Percentiles rank a stretch among this genome's conserved stretches.
These are phyloP conservation scores for Alentia gelatinosa DNA, from an alignment of 2,888 invertebrate genomes.

Conservation along the genomic window DNA sequence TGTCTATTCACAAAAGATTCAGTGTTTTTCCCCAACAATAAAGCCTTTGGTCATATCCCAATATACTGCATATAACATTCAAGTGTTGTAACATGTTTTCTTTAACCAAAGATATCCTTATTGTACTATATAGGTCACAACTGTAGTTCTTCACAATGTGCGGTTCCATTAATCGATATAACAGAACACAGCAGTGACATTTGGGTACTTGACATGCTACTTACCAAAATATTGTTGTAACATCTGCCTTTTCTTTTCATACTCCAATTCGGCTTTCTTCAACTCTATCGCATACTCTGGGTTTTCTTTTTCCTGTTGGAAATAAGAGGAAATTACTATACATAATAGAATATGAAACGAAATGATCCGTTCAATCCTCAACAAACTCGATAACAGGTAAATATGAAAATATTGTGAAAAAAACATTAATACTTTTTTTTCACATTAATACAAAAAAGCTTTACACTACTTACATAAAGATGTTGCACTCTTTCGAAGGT, in stretches of 20 bases:
- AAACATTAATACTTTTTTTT: too few species aligned
- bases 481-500: slow-evolving; percentile 95
- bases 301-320: slow-evolving; percentile 93
- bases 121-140: too few species aligned
- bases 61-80: too few species aligned
- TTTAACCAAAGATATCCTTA: too few species aligned
- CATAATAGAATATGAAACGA: too few species aligned
- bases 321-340: too few species aligned
- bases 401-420: too few species aligned
- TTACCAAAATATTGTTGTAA: slow-evolving; percentile 92
- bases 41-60: too few species aligned
- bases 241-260: slow-evolving; percentile 92
- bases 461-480: slow-evolving; percentile 94
- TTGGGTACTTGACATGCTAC: slow-evolving; percentile 47
- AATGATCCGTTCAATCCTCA: background rate
- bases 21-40: too few species aligned
- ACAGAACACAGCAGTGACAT: background rate
- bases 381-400: background rate
- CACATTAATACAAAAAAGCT: too few species aligned
- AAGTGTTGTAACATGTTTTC: too few species aligned
- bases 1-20: too few species aligned
- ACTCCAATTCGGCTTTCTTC: slow-evolving; percentile 91
- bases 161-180: background rate
- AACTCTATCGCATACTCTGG: slow-evolving; percentile 95
- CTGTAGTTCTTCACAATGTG: background rate